phyloP scores from a whole-genome alignment of 2,113 vertebrate genomes.

The Gobius niger region DNA sequence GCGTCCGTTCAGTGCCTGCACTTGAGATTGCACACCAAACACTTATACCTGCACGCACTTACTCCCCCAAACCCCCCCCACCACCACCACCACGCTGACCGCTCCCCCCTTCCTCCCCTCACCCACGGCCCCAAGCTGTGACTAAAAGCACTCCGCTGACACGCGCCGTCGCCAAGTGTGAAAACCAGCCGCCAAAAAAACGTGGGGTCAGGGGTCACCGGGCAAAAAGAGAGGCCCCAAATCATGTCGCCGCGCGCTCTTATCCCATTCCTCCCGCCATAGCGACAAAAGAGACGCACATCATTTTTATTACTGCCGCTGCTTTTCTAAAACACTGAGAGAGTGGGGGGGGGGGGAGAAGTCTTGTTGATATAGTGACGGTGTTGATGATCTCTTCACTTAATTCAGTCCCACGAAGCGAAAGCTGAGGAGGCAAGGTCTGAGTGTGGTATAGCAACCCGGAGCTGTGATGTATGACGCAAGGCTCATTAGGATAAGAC shows the following conservation, averaged over 20 bases:
- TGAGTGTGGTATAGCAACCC: constrained; percentile 42
- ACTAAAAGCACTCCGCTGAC: constrained; percentile 54
- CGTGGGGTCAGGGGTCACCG: constrained; percentile 51
- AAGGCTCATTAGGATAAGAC: constrained; percentile 69
- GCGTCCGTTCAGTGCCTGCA: constrained; percentile 40
- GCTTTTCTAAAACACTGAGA: constrained; percentile 38
- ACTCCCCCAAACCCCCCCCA: too few relatives aligned
- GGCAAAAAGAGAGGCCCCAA: constrained; percentile 40
- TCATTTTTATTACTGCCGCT: constrained; percentile 24
- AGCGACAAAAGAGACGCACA: constrained; percentile 35
- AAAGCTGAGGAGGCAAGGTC: constrained; percentile 12
- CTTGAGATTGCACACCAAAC: constrained; percentile 35
- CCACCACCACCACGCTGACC: too few relatives aligned
- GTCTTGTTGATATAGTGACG: constrained; percentile 48
- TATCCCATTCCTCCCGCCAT: constrained; percentile 45
- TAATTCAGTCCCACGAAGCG: constrained; percentile 47
- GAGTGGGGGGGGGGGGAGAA: constrained; percentile 14
- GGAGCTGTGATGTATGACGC: constrained; percentile 63
- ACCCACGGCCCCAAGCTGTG: constrained; percentile 4
- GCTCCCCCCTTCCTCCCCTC: not conserved
- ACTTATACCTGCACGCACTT: constrained; percentile 18
- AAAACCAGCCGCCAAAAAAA: constrained; percentile 49
- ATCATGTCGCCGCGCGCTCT: constrained; percentile 67
- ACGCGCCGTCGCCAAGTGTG: constrained; percentile 47
- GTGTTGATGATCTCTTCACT: constrained; percentile 49